Conservation (phyloP, 2,797 vertebrate species). For the Anas bahamensis region DNA sequence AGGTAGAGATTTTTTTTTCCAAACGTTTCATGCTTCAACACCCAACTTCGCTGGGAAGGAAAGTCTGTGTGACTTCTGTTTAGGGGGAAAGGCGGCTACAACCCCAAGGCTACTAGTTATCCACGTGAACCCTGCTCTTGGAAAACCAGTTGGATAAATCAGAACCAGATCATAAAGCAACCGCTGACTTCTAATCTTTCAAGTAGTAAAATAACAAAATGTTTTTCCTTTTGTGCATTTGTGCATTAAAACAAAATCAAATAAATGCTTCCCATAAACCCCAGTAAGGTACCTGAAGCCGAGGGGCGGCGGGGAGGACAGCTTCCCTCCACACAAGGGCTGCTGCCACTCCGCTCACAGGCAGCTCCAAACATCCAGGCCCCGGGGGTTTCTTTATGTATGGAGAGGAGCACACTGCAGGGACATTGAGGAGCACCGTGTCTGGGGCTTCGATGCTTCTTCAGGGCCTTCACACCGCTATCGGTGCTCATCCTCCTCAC, state of each 20-base stretch:
- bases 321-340: background rate
- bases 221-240: background rate
- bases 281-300: background rate
- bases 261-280: background rate
- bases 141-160: background rate
- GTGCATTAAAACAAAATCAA: background rate
- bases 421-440: background rate
- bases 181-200: fast-evolving
- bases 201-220: background rate
- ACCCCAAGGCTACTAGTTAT: fast-evolving
- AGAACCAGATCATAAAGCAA: background rate
- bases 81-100: background rate
- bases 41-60: background rate
- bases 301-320: background rate
- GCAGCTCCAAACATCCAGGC: too few relatives aligned
- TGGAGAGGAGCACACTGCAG: background rate
- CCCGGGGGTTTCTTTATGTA: background rate
- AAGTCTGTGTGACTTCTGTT: background rate
- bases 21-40: background rate
- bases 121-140: background rate
- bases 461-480: background rate
- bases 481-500: too few relatives aligned
- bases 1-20: background rate
- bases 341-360: background rate
- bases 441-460: background rate